Base-by-base conservation (phyloP, 2,113 vertebrate genomes). In the Prunella himalayana region DNA sequence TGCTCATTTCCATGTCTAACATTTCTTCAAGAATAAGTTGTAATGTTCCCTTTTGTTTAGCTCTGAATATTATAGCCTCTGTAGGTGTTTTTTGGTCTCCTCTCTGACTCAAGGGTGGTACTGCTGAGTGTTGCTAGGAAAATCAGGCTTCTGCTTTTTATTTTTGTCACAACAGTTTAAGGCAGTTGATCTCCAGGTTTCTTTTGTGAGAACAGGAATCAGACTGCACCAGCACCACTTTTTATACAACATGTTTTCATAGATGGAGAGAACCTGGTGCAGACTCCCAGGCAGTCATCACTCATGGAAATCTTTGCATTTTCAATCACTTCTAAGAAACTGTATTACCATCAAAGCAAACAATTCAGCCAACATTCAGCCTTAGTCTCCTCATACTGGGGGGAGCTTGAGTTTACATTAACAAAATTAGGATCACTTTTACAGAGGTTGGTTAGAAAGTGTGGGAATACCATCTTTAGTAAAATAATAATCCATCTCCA, bases 1-100 rank as follows among this genome's bases (percentile, higher is more conserved):
- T 15, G 2, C 50, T 90, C 5, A 30, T 71, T 88, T 86, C 50
- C 0, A 0, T 0, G 0, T 39, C 15, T 47, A 70, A 25, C 12
- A 24, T n/a, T 68, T 77, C 28, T 53, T 68, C 27, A 39, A 76
- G 69, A 54, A 57, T 37, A 70, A 77, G 17, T 80, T 93, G 39
- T 42, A 50, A 6, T 22, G 5, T 25, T 83, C 19, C 11, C 25
- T 82, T 88, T 37, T 53, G 16, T 39, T 78, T 59, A 51, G 33
- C 28, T 94, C 25, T 78, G 56, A 65, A 49, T 42, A 21, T 82
- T 94, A 19, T 16, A 20, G 21, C 25, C 5, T 16, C 41, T 75
- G 44, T 44, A 33, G 35, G 22, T 47, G 15, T 78, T 89, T 10
- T 22, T 87, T 69, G 44, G 37, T 73, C 44, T 88, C 19, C 28